Evolutionary conservation across 2,888 invertebrate genomes (phyloP), one percentile per base, ranked within the genome.

Genomic region (Erpobdella octoculata): DNA sequence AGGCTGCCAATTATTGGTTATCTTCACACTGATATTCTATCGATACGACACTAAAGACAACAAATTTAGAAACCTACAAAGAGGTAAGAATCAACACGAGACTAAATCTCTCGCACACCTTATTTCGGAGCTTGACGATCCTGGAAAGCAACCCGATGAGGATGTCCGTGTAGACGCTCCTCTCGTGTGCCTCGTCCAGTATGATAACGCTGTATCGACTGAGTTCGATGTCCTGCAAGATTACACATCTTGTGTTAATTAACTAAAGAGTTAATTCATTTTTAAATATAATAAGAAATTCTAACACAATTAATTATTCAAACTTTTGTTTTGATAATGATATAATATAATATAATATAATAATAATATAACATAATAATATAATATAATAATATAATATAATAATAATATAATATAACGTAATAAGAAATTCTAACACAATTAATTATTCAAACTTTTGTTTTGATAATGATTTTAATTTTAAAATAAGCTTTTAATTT

Each of bases 121-220:
- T 93, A 25, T 88, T 83, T 61, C 96, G 86, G 28, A 92, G 79
- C 0, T 89, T 90, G 0, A 94, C 92, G 74, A 95, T 91, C 41
- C 95, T 86, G 0, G 96, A 95, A 21, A 98, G 83, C 5, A 97
- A 85, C 0, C 97, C 87, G 41, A 97, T 89, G 25, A 98, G 84
- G 73, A 98, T 93, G 80, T 98, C 98, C 0, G 96, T 96, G 81
- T 92, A 94, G 1, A 94, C 90, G 76, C 93, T 94, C 18, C 98
- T 87, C 83, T 99, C 98, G 82, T 99, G 97, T 2, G 97, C 98
- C 83, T 98, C 98, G 80, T 98, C 98, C 59, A 98, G 87, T 74
- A 98, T 91, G 5, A 98, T 89, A 0, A 92, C 94, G 0, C 94
- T 93, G 83, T 95, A 96, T 78, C 53, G 53, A 8, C 28, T 28